Base-by-base conservation (phyloP, 2,888 invertebrate genomes). In the Drosophila cracens region DNA sequence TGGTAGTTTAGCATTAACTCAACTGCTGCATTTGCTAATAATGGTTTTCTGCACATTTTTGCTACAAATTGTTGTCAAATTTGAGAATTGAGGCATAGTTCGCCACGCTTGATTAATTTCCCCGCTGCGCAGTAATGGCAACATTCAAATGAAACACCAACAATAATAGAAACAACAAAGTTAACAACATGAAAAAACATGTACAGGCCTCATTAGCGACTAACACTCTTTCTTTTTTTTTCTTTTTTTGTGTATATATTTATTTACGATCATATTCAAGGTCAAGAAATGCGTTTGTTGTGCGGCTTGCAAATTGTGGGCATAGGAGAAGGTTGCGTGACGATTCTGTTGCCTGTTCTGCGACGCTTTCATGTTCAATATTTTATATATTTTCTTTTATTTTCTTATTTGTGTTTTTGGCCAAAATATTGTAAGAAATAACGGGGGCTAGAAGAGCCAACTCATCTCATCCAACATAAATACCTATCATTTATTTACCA, bases 51-150 rank as follows among this genome's bases (percentile, higher is more conserved):
- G 78, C 74, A 73, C 54, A 67, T 72, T 74, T 69, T 74, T 66
- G 57, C 82, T 78, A 89, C 85, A 87, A 89, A 87, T 87, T 89
- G 76, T 86, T 86, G 89, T 87, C 87, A 87, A 89, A 87, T 82
- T 82, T 79, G 77, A 70, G 70, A 78, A 79, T 85, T 77, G 79
- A 58, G 74, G 72, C 78, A 81, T 59, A 54, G 67, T 77, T 74
- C 70, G 81, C 58, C 75, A 81, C 76, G 89, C 85, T 84, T 88
- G 89, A 88, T 90, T 87, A 88, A 90, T 88, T 87, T 76, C 69
- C 75, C 63, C 74, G 81, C 87, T 88, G 79, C 85, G 85, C 79
- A 85, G 79, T 83, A 84, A 87, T 87, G 46, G 63, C 68, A 68
- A 49, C 66, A 70, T 46, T 59, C 53, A 65, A 65, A 66, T 48